Conservation (phyloP, 2,113 vertebrate species). For the Clarias magur region DNA sequence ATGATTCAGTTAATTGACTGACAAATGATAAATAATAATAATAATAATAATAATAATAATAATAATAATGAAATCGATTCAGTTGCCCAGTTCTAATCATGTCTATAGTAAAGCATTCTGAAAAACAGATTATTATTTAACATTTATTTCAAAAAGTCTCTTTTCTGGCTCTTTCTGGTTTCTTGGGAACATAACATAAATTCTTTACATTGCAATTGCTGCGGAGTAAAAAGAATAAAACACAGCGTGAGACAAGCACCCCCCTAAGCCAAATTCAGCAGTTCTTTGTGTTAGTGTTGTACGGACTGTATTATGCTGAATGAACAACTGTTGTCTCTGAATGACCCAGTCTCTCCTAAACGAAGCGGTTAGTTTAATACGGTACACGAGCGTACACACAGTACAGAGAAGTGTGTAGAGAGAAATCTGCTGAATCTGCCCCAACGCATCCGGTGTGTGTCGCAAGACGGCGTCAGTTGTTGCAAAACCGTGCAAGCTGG, state of each 20-base stretch:
- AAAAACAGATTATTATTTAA: not conserved
- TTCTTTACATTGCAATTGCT: not conserved
- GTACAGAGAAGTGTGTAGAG: conserved; percentile 44
- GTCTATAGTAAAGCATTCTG: too few species aligned
- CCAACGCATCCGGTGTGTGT: conserved; percentile 62
- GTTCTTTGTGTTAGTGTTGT: not conserved
- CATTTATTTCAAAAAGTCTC: not conserved
- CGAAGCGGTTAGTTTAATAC: not conserved
- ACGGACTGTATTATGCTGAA: not conserved
- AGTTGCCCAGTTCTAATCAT: too few species aligned
- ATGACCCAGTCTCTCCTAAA: not conserved
- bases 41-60: too few species aligned
- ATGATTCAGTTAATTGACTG: too few species aligned
- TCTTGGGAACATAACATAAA: not conserved
- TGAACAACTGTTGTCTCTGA: not conserved
- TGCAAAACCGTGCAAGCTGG: conserved; percentile 57
- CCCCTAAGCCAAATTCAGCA: too few species aligned
- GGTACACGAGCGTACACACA: conserved; percentile 15
- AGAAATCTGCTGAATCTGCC: conserved; percentile 66
- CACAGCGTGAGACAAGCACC: too few species aligned
- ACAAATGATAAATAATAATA: too few species aligned
- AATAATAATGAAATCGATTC: too few species aligned
- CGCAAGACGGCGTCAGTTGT: conserved; percentile 61
- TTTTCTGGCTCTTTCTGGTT: not conserved
- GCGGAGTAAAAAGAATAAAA: not conserved